phyloP scores from a whole-genome alignment of 2,113 vertebrate genomes.

The Pseudorhombus dupliciocellatus region DNA sequence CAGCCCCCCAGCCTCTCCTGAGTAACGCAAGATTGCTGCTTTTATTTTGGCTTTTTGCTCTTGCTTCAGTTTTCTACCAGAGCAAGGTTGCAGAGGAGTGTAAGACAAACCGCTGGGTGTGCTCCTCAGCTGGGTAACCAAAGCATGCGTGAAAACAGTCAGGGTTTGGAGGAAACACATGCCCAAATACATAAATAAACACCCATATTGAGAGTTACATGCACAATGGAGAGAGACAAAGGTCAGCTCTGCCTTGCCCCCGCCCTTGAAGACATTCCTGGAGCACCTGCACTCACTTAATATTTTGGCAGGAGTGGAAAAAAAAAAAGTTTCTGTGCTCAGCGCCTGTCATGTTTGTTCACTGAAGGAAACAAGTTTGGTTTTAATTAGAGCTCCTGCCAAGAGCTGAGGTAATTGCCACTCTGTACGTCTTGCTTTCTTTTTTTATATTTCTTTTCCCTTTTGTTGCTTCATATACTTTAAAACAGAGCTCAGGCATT shows the following conservation, averaged over 20 bases:
- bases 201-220: conserved; percentile 49
- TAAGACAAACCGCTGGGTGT: conserved; percentile 54
- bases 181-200: conserved; percentile 68
- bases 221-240: conserved; percentile 61
- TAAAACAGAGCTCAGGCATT: conserved; percentile 29
- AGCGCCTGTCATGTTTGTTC: conserved; percentile 84
- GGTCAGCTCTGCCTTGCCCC: conserved; percentile 69
- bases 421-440: conserved; percentile 59
- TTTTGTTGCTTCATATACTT: conserved; percentile 51
- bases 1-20: conserved; percentile 36
- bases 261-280: conserved; percentile 83
- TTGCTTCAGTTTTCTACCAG: conserved; percentile 52
- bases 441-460: conserved; percentile 46
- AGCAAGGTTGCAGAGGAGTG: conserved; percentile 28
- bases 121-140: conserved; percentile 49
- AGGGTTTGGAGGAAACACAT: conserved; percentile 56
- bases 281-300: conserved; percentile 90
- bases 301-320: conserved; percentile 77
- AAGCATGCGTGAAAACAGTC: conserved; percentile 61
- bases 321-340: conserved; percentile 74
- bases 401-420: conserved; percentile 81
- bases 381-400: conserved; percentile 87
- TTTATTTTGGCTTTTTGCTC: conserved; percentile 27
- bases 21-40: conserved; percentile 50
- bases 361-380: conserved; percentile 85